Conservation (phyloP, 2,888 invertebrate genomes). For the Hemaris fuciformis region DNA sequence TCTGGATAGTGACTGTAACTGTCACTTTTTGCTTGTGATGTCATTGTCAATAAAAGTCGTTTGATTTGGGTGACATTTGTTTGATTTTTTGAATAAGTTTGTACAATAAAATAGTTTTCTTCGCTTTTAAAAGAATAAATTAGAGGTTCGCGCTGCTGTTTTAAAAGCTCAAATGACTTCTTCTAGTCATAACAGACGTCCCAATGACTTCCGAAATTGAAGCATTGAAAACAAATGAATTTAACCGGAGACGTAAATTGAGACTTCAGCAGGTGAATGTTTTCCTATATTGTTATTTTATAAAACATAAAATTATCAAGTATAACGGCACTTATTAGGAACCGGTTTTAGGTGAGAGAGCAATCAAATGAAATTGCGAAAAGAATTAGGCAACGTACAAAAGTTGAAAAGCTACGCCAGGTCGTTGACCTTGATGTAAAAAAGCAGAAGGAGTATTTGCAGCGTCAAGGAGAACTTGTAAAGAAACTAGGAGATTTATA, state of each 20-base stretch:
- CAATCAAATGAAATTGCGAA: slow-evolving; percentile 78
- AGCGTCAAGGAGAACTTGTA: slow-evolving; percentile 63
- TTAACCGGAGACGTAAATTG: slow-evolving; percentile 68
- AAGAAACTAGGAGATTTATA: slow-evolving; percentile 62
- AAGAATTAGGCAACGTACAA: slow-evolving; percentile 70
- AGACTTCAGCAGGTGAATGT: slow-evolving; percentile 71
- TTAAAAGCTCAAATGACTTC: background rate
- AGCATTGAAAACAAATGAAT: slow-evolving; percentile 73
- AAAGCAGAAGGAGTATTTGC: slow-evolving; percentile 63
- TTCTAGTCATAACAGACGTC: slow-evolving; percentile 31
- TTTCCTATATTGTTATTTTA: background rate
- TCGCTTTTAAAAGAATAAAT: background rate
- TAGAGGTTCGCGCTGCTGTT: background rate
- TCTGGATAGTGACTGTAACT: too few species aligned
- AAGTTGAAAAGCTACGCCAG: slow-evolving; percentile 62
- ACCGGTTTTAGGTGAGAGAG: slow-evolving; percentile 70
- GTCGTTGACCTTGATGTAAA: slow-evolving; percentile 53
- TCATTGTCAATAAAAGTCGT: background rate
- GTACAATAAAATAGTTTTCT: background rate
- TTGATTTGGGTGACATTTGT: background rate
- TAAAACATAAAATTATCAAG: background rate
- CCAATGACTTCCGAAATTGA: slow-evolving; percentile 69
- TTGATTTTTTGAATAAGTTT: background rate
- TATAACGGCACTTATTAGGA: background rate
- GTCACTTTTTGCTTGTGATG: too few species aligned